Conservation (phyloP, 1,140 invertebrate genomes). For the Calosoma granatense region DNA sequence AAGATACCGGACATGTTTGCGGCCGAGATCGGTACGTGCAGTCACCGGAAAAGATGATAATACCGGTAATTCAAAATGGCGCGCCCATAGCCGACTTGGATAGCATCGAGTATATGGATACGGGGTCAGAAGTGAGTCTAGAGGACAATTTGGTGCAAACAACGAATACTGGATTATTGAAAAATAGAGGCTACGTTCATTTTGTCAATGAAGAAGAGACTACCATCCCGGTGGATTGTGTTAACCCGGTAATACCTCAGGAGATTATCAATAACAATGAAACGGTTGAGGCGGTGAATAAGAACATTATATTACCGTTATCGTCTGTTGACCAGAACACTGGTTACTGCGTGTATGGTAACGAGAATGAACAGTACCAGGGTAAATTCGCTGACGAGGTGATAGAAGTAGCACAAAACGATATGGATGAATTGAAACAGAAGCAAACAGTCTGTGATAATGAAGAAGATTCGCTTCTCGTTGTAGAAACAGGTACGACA, state of each 20-base stretch:
- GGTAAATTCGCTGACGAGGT: constrained; percentile 21
- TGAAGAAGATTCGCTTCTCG: constrained; percentile 48
- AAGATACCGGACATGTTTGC: constrained; percentile 32
- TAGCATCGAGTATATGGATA: constrained; percentile 66
- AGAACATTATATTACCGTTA: constrained; percentile 14
- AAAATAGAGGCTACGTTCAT: constrained; percentile 57
- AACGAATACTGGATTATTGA: constrained; percentile 38
- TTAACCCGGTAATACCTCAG: constrained; percentile 25
- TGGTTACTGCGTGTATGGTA: constrained; percentile 24
- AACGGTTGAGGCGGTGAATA: constrained; percentile 6
- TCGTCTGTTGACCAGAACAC: constrained; percentile 21
- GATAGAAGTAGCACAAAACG: constrained; percentile 22
- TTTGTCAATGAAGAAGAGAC: constrained; percentile 49
- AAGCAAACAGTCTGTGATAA: constrained; percentile 32
- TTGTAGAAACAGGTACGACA: constrained; percentile 44
- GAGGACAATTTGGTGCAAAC: constrained; percentile 45
- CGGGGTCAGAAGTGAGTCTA: constrained; percentile 51
- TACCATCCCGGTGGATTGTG: constrained; percentile 46
- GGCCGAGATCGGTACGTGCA: constrained; percentile 25
- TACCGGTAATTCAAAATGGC: constrained; percentile 10
- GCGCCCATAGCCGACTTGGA: constrained; percentile 32
- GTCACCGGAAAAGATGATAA: constrained; percentile 3
- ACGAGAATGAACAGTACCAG: constrained; percentile 13
- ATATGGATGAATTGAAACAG: constrained; percentile 22
- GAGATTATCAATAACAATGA: background rate